phyloP scores from a whole-genome alignment of 2,888 invertebrate species.

The Scaptomyza polygonia region DNA sequence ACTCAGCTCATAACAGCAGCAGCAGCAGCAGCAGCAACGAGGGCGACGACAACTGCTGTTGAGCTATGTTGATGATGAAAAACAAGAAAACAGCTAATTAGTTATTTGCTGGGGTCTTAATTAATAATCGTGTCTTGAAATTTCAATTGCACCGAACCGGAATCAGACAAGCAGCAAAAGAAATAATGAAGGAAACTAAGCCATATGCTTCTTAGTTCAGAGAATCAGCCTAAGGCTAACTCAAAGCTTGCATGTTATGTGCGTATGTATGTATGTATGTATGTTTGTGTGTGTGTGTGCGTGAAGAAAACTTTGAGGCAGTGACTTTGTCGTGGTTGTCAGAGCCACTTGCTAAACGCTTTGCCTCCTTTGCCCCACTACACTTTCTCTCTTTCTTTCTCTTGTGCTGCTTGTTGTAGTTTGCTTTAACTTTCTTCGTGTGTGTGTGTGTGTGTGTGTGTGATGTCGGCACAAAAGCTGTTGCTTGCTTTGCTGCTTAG shows the following conservation, averaged over 20 bases:
- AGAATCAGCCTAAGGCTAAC: conserved; percentile 7
- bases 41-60: too few relatives aligned
- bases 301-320: conserved; percentile 45
- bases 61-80: neutral
- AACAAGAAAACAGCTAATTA: conserved; percentile 35
- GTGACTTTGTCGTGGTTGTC: conserved; percentile 48
- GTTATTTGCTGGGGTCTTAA: conserved; percentile 39
- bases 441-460: conserved; percentile 18
- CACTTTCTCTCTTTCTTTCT: conserved; percentile 28
- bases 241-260: conserved; percentile 30
- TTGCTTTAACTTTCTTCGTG: conserved; percentile 61
- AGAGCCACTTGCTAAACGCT: conserved; percentile 67
- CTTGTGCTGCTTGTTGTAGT: conserved; percentile 52
- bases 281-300: conserved; percentile 21
- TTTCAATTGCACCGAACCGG: conserved; percentile 55
- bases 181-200: neutral
- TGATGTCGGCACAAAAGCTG: conserved; percentile 66
- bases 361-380: conserved; percentile 29
- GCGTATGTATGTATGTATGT: conserved; percentile 14
- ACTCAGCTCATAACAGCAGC: neutral
- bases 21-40: too few relatives aligned
- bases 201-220: conserved; percentile 16
- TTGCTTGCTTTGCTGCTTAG: conserved; percentile 77
- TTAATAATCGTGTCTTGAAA: conserved; percentile 68
- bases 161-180: neutral